Base-by-base conservation (phyloP, 2,888 invertebrate genomes). In the Pandemis corylana region DNA sequence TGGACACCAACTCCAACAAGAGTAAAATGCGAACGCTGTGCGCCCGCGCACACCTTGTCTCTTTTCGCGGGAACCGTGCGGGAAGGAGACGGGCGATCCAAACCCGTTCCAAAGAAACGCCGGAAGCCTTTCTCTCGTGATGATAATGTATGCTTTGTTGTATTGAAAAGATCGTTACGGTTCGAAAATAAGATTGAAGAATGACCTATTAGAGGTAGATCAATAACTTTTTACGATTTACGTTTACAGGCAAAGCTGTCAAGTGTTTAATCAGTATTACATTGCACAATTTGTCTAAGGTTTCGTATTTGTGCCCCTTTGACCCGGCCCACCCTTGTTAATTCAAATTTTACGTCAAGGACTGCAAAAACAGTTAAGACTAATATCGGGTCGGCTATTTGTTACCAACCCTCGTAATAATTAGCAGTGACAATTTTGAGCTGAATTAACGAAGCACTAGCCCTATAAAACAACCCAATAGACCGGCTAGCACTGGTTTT, bases 41-140 rank as follows among this genome's bases (percentile, higher is more conserved):
- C 84, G 65, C 68, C 66, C 77, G 80, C 80, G 78, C 80, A 78
- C 81, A 79, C 81, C 82, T 82, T 84, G 80, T 83, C 80, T 83
- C 81, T 81, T 83, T 83, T 84, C 80, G 82, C 83, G 81, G 81
- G 56, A 63, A 71, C 70, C 44, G 79, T 80, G 81, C 78, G 80
- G 80, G 82, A 84, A 80, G 77, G 85, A 82, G 85, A 86, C 78
- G 79, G 80, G 80, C 72, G 76, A 80, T 75, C 68, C 71, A 82
- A 87, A 90, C 90, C 87, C 83, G 90, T 89, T 86, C 78, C 79
- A 77, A 80, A 84, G 82, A 87, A 85, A 87, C 86, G 85, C 88
- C 90, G 90, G 90, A 90, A 90, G 87, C 88, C 87, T 90, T 89
- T 89, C 89, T 89, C 87, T 84, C 80, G 78, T 82, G 82, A 82